Evolutionary conservation across 2,888 invertebrate species (phyloP).

Genomic region (Taphrorychus bicolor): DNA sequence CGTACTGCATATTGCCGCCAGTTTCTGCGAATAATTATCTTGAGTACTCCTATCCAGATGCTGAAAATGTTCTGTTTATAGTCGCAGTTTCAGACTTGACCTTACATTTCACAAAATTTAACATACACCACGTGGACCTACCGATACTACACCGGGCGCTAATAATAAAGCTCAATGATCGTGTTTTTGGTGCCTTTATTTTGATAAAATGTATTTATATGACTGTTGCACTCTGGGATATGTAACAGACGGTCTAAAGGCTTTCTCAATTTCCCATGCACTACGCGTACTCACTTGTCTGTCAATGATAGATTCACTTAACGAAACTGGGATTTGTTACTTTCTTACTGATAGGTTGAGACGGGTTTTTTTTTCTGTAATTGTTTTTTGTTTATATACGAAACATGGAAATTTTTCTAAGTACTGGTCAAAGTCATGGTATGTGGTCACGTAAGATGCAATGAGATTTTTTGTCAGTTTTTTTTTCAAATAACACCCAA

Average conservation of each 20-base stretch:
- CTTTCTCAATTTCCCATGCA: background rate
- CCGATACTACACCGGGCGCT: slow-evolving; percentile 11
- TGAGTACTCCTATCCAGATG: slow-evolving; percentile 38
- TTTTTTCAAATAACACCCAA: no score
- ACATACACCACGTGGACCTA: slow-evolving; percentile 28
- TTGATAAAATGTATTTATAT: background rate
- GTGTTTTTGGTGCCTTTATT: background rate
- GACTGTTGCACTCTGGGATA: background rate
- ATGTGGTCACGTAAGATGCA: no score
- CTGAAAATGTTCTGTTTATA: slow-evolving; percentile 36
- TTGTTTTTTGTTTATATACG: no score
- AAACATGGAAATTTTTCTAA: no score
- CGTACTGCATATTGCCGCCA: slow-evolving; percentile 24
- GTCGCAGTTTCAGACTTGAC: slow-evolving; percentile 28
- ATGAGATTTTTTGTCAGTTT: no score
- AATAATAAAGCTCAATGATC: background rate
- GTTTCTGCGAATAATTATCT: slow-evolving; percentile 39
- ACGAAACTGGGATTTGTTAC: background rate
- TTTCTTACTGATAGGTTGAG: no score
- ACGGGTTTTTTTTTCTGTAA: no score
- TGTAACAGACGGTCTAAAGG: background rate
- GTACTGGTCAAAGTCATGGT: no score
- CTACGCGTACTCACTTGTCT: background rate
- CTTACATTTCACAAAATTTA: slow-evolving; percentile 17
- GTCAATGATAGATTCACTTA: background rate